Base-by-base conservation (phyloP, 2,888 invertebrate genomes). In the Craniophora ligustri region DNA sequence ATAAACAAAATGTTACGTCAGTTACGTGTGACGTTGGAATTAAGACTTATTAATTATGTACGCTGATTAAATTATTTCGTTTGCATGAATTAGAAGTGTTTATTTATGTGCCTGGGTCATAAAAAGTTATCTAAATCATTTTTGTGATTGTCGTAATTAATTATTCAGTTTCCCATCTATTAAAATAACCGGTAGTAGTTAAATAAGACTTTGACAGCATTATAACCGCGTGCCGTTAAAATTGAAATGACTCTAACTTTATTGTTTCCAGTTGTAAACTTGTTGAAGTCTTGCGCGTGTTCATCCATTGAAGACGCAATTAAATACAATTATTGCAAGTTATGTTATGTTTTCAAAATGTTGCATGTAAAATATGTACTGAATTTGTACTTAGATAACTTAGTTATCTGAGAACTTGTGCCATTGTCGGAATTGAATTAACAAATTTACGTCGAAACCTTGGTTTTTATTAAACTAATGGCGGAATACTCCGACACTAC, bases 371-470 rank as follows among this genome's bases (percentile, higher is more conserved):
- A n/a, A n/a, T n/a, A n/a, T n/a, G n/a, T n/a, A n/a, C n/a, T n/a
- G n/a, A n/a, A n/a, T n/a, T n/a, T n/a, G n/a, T n/a, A n/a, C n/a
- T 35, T 60, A 23, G n/a, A 14, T 21, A 14, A 23, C 31, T 14
- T 31, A 8, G 14, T 39, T 47, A 13, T 31, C 21, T 42, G 8
- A 31, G 16, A 51, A 53, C 47, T 26, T 18, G 49, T 56, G 58
- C 58, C 67, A 69, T 58, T 67, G 47, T n/a, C 53, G 39, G 26
- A 48, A 54, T 50, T 40, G 21, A 34, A 47, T 40, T 51, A 10
- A 49, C 38, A 36, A 57, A 40, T 51, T 32, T 15, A 7, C 18
- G 23, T 40, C 15, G 6, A 40, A 36, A 35, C 49, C 34, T 49
- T 44, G 36, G n/a, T 39, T 1, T 21, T 42, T 42, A 39, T 10